Evolutionary conservation across 2,797 vertebrate genomes (phyloP).

Genomic region (Sebastes wilsoni): DNA sequence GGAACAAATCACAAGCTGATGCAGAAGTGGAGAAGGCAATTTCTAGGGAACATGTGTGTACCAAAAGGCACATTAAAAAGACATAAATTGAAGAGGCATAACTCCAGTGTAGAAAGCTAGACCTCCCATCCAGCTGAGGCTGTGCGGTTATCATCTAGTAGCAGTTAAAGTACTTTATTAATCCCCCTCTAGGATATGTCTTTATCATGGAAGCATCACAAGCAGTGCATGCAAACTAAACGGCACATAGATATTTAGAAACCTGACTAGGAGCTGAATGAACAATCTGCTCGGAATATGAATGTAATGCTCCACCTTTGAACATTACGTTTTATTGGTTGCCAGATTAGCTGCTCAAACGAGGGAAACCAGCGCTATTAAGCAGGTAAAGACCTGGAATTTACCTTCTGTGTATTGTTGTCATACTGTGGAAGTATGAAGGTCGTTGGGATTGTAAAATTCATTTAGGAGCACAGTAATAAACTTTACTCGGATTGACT

Average conservation of each 20-base stretch:
- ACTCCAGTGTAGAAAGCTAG: conserved; percentile 5
- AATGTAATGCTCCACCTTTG: conserved; percentile 41
- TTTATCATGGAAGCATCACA: conserved; percentile 55
- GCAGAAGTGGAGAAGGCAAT: not conserved
- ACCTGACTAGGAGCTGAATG: conserved; percentile 43
- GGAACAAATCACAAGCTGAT: conserved; percentile 6
- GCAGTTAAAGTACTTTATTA: conserved; percentile 58
- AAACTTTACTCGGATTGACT: not conserved
- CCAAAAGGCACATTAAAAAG: conserved; percentile 19
- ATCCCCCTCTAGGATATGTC: conserved; percentile 38
- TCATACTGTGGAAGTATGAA: conserved; percentile 24
- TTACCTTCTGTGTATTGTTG: conserved; percentile 31
- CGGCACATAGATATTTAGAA: conserved; percentile 38
- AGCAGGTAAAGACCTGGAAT: conserved; percentile 35
- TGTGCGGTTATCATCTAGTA: conserved; percentile 34
- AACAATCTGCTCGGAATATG: conserved; percentile 50
- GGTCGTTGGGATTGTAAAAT: conserved; percentile 2
- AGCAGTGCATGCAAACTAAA: conserved; percentile 34
- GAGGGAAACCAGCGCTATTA: conserved; percentile 24
- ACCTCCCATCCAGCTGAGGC: conserved; percentile 43
- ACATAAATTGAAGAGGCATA: conserved; percentile 25
- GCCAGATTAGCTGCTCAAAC: conserved; percentile 52
- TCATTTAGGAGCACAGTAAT: not conserved
- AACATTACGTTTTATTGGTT: conserved; percentile 43
- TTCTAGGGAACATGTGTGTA: not conserved